Evolutionary conservation across 92 coral and sea anemone genomes (phyloP).

Genomic region (Bergia sp.): DNA sequence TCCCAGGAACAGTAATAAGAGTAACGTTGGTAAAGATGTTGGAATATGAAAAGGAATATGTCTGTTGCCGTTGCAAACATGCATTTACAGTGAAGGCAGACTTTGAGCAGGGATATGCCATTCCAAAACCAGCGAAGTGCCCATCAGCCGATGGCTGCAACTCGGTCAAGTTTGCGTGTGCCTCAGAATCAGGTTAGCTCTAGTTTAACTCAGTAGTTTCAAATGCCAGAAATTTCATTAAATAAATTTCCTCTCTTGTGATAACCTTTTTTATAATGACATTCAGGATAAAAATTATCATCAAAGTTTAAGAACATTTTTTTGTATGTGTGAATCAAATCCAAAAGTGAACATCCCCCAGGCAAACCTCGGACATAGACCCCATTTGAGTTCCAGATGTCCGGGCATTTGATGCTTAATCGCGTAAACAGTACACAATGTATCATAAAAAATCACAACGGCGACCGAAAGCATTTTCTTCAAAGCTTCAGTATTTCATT

Average conservation of each 20-base stretch:
- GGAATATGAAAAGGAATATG: slow-evolving; percentile 88
- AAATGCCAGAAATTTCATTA: background rate
- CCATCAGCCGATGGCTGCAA: slow-evolving; percentile 83
- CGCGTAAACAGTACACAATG: no score
- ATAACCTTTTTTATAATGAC: no score
- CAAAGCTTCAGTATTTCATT: no score
- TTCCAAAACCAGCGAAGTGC: slow-evolving; percentile 89
- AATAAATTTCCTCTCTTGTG: background rate
- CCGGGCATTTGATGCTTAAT: no score
- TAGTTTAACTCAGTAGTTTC: background rate
- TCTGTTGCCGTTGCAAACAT: slow-evolving; percentile 86
- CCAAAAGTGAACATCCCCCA: no score
- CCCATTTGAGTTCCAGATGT: no score
- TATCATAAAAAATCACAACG: no score
- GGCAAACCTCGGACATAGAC: no score
- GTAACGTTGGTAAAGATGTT: slow-evolving; percentile 86
- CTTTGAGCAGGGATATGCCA: slow-evolving; percentile 88
- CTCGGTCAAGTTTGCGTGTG: slow-evolving; percentile 78
- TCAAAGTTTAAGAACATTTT: background rate
- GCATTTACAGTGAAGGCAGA: slow-evolving; percentile 88
- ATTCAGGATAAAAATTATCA: no score
- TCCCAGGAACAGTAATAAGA: slow-evolving; percentile 86
- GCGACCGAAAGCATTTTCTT: no score
- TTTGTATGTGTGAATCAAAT: no score
- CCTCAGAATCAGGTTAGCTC: slow-evolving; percentile 85